Evolutionary conservation across 2,888 invertebrate species (phyloP), one percentile per base, ranked within the genome.

Genomic region (Panorpa germanica): DNA sequence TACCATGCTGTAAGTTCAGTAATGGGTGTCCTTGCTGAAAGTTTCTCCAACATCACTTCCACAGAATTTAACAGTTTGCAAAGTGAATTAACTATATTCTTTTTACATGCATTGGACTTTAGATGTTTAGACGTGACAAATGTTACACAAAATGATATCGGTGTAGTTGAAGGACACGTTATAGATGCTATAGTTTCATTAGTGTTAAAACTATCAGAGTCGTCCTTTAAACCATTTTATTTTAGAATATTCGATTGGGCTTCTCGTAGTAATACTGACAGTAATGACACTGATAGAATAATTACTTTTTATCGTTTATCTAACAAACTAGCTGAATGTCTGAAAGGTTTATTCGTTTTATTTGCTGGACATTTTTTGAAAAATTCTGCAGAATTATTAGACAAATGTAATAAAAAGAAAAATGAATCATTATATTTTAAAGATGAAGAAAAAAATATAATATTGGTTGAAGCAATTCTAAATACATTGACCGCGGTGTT

Each of bases 241-340:
- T 74, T 76, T 43, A 73, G 75, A 56, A 61, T 91, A 10, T 85
- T 75, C 48, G 80, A 82, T 45, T 93, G 91, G 91, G 82, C 86
- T 0, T 62, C 70, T 24, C 61, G 71, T 37, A 57, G 59, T 32
- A 62, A 67, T 36, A 57, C 60, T 41, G 58, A 60, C 33, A 38
- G 53, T 37, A 59, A 60, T 28, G 61, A 64, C 29, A 67, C 67
- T 32, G 70, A 72, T 34, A 58, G 81, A 34, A 56, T 69, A 8
- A 72, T 86, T 28, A 85, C 86, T 0, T 91, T 86, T 50, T 86
- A 43, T 50, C 67, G 76, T 43, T 47, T 86, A 18, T 78, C 81
- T 34, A 65, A 65, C 36, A 70, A 68, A 24, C 70, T 91, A 28
- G 82, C 88, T 0, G 75, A 77, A 31, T 69, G 71, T 35, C 55